Conservation (phyloP, 2,113 vertebrate species). For the Tenebrosternarchus preto region DNA sequence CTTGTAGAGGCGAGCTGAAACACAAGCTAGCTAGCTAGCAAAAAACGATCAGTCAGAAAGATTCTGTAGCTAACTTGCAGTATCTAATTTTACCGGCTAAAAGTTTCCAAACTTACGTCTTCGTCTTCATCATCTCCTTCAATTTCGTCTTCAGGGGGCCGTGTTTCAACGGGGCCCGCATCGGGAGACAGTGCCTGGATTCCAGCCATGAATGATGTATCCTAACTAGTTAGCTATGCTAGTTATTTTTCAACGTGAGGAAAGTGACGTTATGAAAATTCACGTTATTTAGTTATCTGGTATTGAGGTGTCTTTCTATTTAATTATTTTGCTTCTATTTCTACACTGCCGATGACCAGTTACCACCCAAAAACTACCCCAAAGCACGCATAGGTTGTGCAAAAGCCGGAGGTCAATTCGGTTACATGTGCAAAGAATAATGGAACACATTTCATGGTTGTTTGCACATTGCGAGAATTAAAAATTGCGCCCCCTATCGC, state of each 20-base stretch:
- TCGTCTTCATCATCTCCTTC: constrained; percentile 79
- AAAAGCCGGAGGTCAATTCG: constrained; percentile 71
- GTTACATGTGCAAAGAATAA: constrained; percentile 64
- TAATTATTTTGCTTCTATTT: background rate
- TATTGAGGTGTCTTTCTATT: background rate
- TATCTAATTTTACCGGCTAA: background rate
- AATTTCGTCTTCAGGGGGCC: constrained; percentile 75
- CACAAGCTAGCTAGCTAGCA: too few relatives aligned
- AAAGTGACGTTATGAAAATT: background rate
- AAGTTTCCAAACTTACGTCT: constrained; percentile 63
- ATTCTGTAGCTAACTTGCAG: too few relatives aligned
- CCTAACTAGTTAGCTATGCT: too few relatives aligned
- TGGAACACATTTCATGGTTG: constrained; percentile 45
- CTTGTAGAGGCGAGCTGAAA: too few relatives aligned
- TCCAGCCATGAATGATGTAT: constrained; percentile 54
- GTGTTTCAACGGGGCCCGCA: constrained; percentile 68
- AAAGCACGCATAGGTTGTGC: constrained; percentile 22
- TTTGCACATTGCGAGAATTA: background rate
- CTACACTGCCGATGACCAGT: background rate
- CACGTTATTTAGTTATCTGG: background rate
- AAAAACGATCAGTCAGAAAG: too few relatives aligned
- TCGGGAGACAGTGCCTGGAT: constrained; percentile 74
- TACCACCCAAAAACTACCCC: constrained; percentile 22
- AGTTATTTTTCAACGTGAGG: background rate
- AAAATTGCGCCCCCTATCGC: constrained; percentile 56